phyloP scores from a whole-genome alignment of 2,797 vertebrate species.

The Sparus aurata region DNA sequence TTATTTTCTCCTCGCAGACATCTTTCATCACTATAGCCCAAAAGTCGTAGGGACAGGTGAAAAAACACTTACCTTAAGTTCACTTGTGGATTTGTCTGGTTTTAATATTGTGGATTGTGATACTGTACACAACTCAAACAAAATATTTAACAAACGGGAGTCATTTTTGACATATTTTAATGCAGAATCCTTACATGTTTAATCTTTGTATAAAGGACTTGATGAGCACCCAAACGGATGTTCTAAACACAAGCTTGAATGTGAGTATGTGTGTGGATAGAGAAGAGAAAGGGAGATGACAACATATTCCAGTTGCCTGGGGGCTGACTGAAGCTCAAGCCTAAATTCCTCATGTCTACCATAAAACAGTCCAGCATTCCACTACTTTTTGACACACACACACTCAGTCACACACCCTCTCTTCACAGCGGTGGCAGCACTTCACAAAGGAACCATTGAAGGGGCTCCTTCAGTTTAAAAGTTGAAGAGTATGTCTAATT shows the following conservation, averaged over 20 bases:
- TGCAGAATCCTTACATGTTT: no score
- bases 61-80: no score
- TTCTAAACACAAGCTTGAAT: slow-evolving; percentile 21
- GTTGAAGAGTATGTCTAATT: slow-evolving; percentile 90
- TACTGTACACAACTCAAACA: no score
- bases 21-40: no score
- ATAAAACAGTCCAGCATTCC: slow-evolving; percentile 83
- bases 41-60: no score
- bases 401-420: slow-evolving; percentile 47
- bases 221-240: slow-evolving; percentile 6
- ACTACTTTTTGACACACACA: slow-evolving; percentile 69
- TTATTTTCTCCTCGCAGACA: no score
- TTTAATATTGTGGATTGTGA: no score
- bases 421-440: slow-evolving; percentile 75
- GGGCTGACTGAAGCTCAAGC: slow-evolving; percentile 73
- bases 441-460: slow-evolving; percentile 88
- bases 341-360: slow-evolving; percentile 84
- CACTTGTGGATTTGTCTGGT: no score
- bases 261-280: slow-evolving; percentile 32
- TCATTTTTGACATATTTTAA: no score
- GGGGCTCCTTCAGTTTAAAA: slow-evolving; percentile 85
- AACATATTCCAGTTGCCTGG: slow-evolving; percentile 68
- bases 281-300: slow-evolving; percentile 55
- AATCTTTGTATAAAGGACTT: slow-evolving; percentile 7
- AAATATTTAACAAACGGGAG: no score